These are phyloP conservation scores for Sycophila sp. DNA, from an alignment of 1,140 invertebrate genomes.

Conservation along the genomic window DNA sequence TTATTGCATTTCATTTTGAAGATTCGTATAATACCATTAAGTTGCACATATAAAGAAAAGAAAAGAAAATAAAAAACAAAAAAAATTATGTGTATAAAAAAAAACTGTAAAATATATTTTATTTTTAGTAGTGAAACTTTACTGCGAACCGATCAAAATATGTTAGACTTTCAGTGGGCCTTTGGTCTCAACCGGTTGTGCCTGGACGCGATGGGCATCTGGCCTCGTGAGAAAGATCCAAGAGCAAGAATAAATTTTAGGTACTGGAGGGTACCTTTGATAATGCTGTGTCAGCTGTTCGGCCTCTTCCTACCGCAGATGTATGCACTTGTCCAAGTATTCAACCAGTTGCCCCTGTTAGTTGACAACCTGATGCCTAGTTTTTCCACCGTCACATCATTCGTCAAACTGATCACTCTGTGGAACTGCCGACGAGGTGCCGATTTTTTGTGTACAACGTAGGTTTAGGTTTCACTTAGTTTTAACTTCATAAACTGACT, in stretches of 20 bases:
- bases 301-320: neutral
- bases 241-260: neutral
- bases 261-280: neutral
- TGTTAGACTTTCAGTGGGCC: slow-evolving; percentile 9
- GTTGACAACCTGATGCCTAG: neutral
- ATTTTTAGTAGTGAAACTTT: too few species aligned
- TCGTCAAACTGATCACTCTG: neutral
- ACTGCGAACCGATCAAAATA: neutral
- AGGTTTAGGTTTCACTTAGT: too few species aligned
- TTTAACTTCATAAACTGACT: too few species aligned
- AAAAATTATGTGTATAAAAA: neutral
- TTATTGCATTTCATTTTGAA: too few species aligned
- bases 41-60: too few species aligned
- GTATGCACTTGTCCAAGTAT: neutral
- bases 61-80: too few species aligned
- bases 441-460: too few species aligned
- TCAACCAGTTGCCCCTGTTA: neutral
- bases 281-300: neutral
- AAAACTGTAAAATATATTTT: neutral
- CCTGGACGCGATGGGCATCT: neutral
- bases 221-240: neutral
- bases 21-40: too few species aligned
- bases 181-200: slow-evolving; percentile 9
- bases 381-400: neutral
- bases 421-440: slow-evolving; percentile 11